Evolutionary conservation across 2,113 vertebrate genomes (phyloP).

Genomic region (Lanius collurio): DNA sequence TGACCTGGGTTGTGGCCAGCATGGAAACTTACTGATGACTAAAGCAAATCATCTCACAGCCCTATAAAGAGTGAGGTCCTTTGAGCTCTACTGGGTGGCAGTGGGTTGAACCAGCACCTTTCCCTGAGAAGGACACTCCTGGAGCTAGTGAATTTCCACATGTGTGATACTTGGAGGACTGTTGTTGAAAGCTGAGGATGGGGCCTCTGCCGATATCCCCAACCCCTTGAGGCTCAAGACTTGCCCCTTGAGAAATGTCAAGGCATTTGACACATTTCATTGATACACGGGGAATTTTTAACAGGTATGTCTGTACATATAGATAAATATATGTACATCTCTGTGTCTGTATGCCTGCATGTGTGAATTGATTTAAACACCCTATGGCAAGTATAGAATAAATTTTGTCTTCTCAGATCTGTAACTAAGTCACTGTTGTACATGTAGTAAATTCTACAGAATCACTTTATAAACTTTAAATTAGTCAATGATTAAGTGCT

Average conservation of each 20-base stretch:
- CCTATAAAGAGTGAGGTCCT: neutral
- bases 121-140: neutral
- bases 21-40: neutral
- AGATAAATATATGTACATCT: neutral
- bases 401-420: neutral
- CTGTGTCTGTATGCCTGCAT: neutral
- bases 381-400: neutral
- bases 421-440: neutral
- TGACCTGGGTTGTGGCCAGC: neutral
- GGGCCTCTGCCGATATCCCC: neutral
- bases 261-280: neutral
- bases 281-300: neutral
- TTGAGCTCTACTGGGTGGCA: neutral
- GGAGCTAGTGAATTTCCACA: accelerated
- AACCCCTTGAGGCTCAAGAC: neutral
- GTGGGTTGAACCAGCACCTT: neutral
- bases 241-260: neutral
- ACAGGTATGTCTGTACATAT: neutral
- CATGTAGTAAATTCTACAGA: neutral
- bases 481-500: neutral
- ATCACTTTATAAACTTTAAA: neutral
- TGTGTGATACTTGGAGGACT: neutral
- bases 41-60: neutral
- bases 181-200: neutral
- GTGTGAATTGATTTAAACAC: neutral